These are phyloP conservation scores for Lophura nycthemera DNA, from an alignment of 2,113 vertebrate genomes.

Conservation along the genomic window DNA sequence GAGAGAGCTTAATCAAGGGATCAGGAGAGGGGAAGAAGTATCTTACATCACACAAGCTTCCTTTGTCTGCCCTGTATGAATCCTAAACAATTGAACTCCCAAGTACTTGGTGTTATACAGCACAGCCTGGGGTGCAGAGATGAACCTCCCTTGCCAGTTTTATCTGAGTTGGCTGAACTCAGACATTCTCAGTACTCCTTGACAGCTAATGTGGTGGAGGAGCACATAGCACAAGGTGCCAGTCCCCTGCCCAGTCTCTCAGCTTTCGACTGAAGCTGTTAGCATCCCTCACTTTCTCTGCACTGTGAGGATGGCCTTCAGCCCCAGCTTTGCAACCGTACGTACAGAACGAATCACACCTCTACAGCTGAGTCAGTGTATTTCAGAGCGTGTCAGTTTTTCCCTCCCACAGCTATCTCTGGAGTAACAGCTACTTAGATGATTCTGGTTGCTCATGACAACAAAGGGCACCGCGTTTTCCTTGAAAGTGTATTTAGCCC, in stretches of 20 bases:
- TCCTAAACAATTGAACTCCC: not conserved
- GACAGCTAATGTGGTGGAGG: not conserved
- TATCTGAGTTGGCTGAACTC: not conserved
- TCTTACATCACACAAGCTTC: not conserved
- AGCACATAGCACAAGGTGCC: not conserved
- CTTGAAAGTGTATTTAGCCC: constrained; percentile 5
- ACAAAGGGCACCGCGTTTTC: constrained; percentile 8
- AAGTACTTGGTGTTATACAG: not conserved
- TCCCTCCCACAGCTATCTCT: constrained; percentile 9
- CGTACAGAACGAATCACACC: not conserved
- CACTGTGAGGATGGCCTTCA: not conserved
- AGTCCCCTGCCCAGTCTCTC: not conserved
- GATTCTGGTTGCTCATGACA: constrained; percentile 42
- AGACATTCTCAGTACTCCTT: not conserved
- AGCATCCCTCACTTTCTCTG: not conserved
- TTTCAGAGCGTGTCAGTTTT: not conserved
- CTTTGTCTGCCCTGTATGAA: not conserved
- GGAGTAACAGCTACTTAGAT: not conserved
- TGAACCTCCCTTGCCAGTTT: not conserved
- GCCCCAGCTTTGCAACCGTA: not conserved
- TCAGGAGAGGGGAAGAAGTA: not conserved
- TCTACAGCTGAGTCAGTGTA: constrained; percentile 15
- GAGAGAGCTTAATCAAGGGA: not conserved
- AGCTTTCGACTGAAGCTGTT: not conserved
- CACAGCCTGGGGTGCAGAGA: not conserved